Evolutionary conservation across 2,113 vertebrate genomes (phyloP).

Genomic region (Oryzias celebensis): DNA sequence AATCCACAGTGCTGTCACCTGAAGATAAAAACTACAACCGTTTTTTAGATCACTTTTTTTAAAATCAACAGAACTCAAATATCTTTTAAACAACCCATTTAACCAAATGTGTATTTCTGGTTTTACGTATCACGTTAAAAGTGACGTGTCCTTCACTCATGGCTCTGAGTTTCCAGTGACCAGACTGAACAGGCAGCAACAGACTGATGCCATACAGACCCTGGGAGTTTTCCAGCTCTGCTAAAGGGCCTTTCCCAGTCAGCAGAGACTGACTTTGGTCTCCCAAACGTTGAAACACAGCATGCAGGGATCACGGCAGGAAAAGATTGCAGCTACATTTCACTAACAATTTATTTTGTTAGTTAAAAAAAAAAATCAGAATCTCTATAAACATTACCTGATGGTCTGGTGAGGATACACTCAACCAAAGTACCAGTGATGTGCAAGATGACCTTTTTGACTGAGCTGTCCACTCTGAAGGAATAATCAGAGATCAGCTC

Average conservation of each 20-base stretch:
- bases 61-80: background rate
- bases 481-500: constrained; percentile 45
- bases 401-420: constrained; percentile 75
- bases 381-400: constrained; percentile 62
- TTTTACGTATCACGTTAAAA: constrained; percentile 81
- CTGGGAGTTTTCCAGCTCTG: constrained; percentile 59
- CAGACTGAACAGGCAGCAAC: constrained; percentile 66
- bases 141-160: constrained; percentile 64
- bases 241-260: constrained; percentile 54
- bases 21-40: background rate
- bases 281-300: constrained; percentile 40
- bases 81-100: background rate
- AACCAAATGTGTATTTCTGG: background rate
- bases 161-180: constrained; percentile 78
- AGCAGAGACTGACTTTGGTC: constrained; percentile 69
- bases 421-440: constrained; percentile 72
- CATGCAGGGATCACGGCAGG: background rate
- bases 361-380: background rate
- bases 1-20: constrained; percentile 84
- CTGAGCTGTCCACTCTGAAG: constrained; percentile 79
- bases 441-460: constrained; percentile 74
- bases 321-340: no score
- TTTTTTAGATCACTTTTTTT: no score
- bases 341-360: no score
- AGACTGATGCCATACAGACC: constrained; percentile 79